Evolutionary conservation across 2,797 vertebrate genomes (phyloP), one percentile per base, ranked within the genome.

Genomic region (Chaenodraco wilsoni): DNA sequence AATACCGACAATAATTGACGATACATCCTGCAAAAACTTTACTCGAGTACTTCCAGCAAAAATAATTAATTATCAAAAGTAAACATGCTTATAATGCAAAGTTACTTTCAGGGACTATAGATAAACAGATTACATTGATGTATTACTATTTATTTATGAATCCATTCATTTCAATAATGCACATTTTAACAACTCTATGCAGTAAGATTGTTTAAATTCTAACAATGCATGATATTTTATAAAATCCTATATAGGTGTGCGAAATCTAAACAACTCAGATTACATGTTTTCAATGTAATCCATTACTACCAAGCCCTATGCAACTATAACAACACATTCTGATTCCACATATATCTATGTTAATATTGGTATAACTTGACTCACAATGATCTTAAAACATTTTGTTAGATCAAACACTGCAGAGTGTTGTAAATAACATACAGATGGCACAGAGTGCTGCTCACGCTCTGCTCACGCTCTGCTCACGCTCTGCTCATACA

Each of bases 381-480:
- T 58, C 7, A 19, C 37, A 45, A n/a, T 12, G 16, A 45, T 77
- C 27, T 31, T 14, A 11, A 59, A 45, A 41, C 11, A 51, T 27
- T 31, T 71, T 54, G n/a, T 37, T 37, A 7, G 8, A 37, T 37
- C 33, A 37, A 37, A 37, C 33, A 37, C 33, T 8, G 8, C 33
- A 37, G 8, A 37, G 33, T 66, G 55, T 41, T 58, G 5, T n/a
- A 54, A 73, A 41, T n/a, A 46, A 59, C 49, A 50, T 33, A 13
- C 58, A 63, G 44, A 40, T 23, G 14, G 27, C 37, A 2, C 43
- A 64, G 43, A 17, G n/a, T 43, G 37, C 46, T 51, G 48, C 31
- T 72, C 56, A 74, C 14, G 45, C 7, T 57, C 27, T 23, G 14
- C 51, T 19, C 33, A 9, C 21, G 21, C 21, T 21, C 46, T 51